Evolutionary conservation across 2,797 vertebrate genomes (phyloP).

Genomic region (Mormyrops attenuatus): DNA sequence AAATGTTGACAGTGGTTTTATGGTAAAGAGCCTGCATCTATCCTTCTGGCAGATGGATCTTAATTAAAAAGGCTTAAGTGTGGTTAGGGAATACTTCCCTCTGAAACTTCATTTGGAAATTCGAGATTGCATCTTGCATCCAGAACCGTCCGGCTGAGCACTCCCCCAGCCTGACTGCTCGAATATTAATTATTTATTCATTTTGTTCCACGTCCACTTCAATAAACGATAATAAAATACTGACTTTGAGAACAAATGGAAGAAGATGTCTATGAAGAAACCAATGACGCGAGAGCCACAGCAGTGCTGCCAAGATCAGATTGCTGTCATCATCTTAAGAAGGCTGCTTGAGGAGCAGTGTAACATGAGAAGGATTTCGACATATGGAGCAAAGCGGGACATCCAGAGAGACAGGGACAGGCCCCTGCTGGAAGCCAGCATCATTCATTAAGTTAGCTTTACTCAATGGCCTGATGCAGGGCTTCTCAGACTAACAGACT

Average conservation of each 20-base stretch:
- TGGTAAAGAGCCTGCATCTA: not conserved
- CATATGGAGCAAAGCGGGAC: not conserved
- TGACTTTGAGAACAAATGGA: not conserved
- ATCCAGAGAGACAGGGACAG: not conserved
- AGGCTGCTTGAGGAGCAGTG: not conserved
- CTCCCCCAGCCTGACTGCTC: not conserved
- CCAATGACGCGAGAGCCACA: not conserved
- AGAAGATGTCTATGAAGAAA: not conserved
- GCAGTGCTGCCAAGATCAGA: not conserved
- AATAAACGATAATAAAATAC: not conserved
- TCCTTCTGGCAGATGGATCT: conserved; percentile 18
- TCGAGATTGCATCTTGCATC: not conserved
- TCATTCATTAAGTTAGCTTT: not conserved
- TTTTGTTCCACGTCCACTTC: not conserved
- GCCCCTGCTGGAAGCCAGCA: not conserved
- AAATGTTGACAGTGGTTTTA: conserved; percentile 19
- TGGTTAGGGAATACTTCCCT: conserved; percentile 11
- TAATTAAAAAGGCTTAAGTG: conserved; percentile 22
- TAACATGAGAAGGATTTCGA: not conserved
- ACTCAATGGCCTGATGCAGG: not conserved
- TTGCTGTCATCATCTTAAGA: not conserved
- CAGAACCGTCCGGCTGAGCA: not conserved
- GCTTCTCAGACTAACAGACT: not conserved
- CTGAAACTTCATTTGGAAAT: conserved; percentile 13
- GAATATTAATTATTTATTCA: conserved; percentile 8